Evolutionary conservation across 2,888 invertebrate genomes (phyloP), one percentile per base, ranked within the genome.

Genomic region (Drosophila vallismaia): DNA sequence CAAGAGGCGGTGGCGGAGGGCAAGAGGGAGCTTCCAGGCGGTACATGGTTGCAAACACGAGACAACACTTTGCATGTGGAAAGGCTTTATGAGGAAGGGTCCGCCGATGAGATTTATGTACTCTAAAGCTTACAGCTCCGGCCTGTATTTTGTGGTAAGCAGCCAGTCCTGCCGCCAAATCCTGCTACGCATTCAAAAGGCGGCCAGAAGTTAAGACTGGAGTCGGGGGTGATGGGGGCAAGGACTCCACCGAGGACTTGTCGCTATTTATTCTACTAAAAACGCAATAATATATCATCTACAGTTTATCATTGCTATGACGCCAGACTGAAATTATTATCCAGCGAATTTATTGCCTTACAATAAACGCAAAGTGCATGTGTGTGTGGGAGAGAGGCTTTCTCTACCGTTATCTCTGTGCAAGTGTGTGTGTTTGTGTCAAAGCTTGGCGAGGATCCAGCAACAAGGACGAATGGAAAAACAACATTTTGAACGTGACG

Each of bases 311-410:
- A 88, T 89, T 83, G 88, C 89, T 88, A 79, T 79, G 89, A 88
- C 88, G 89, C 86, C 89, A 88, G 88, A 83, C 87, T 79, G 79
- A 86, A 88, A 88, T 88, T 89, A 88, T 88, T 88, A 88, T 88
- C 87, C 88, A 76, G 77, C 78, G 74, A 88, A 88, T 88, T 88
- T 88, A 88, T 89, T 88, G 77, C 82, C 89, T 79, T 77, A 82
- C 84, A 80, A 88, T 88, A 81, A 83, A 79, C 75, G 85, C 75
- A 75, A 54, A 62, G 70, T 68, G 70, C 67, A 64, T 58, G 54
- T 57, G 63, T 58, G 66, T 48, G 51, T 48, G 40, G 29, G 28
- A n/a, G 26, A 28, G 12, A 33, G 9, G 7, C 26, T 48, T n/a
- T 42, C 28, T 36, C 40, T 44, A 24, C 31, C 7, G 62, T 9